Base-by-base conservation (phyloP, 2,797 vertebrate species). In the Helicolenus hilgendorfi region DNA sequence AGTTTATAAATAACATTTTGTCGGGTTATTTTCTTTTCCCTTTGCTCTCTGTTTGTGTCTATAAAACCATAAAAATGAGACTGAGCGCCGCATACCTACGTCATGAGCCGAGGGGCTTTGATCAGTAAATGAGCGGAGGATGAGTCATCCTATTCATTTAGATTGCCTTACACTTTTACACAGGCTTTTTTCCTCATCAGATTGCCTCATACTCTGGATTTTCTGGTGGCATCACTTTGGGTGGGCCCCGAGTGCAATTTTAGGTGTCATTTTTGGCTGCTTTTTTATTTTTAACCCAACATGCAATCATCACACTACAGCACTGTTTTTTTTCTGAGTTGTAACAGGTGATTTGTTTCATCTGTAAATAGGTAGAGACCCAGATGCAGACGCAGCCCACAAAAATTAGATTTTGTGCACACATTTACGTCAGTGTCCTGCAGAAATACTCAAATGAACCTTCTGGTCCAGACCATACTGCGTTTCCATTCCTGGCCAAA, bases 121-220 rank as follows among this genome's bases (percentile, higher is more conserved):
- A 95, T 94, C 79, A 63, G 85, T 89, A 86, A 89, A 89, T 67
- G 81, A 91, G 91, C 26, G 5, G 70, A 78, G 84, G 89, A 90
- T 97, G 94, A 95, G 60, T 96, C 94, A 94, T 83, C 84, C 87
- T 22, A 60, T 92, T 93, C 83, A 89, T 81, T 92, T 81, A 83
- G 82, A 87, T 86, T 77, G 69, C 62, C 76, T 86, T 81, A 78
- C 81, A 88, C 72, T 76, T 86, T 88, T 87, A 76, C 67, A 24
- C 72, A 70, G 79, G 69, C 88, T 86, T 60, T 90, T 94, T 91
- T 79, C 72, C 60, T 84, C 68, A 60, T 83, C 83, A 74, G 67
- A 72, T 85, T 88, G 75, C 84, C 83, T 91, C 83, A 71, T 82
- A 24, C 45, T 41, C 26, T 24, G 70, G 78, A 76, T 69, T 86